phyloP scores from a whole-genome alignment of 2,797 vertebrate species.

The Rhinogobio ventralis region DNA sequence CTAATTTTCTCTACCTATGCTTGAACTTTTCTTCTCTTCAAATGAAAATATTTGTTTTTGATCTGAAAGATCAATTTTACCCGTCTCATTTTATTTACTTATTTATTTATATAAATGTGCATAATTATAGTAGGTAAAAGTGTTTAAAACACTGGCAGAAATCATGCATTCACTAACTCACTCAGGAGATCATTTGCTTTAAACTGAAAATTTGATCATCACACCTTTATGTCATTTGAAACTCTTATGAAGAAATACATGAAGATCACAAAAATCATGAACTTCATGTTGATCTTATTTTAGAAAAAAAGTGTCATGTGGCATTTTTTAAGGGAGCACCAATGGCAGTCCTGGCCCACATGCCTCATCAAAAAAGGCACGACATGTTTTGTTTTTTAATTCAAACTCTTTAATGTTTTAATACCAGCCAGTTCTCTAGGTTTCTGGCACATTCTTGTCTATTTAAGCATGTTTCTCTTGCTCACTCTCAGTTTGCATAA shows the following conservation, averaged over 20 bases:
- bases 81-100: neutral
- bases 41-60: neutral
- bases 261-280: neutral
- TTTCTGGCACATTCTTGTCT: neutral
- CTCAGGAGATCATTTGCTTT: neutral
- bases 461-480: constrained; percentile 29
- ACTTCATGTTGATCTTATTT: neutral
- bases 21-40: neutral
- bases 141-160: neutral
- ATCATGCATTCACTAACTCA: neutral
- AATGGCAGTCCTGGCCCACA: neutral
- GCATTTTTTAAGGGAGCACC: neutral
- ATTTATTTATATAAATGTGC: neutral
- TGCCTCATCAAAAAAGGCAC: neutral
- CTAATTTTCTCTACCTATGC: neutral
- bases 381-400: neutral
- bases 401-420: neutral
- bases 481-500: constrained; percentile 39
- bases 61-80: neutral
- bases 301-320: neutral
- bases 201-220: neutral
- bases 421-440: neutral
- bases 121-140: neutral
- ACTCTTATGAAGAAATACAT: neutral
- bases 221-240: neutral